Evolutionary conservation across 2,113 vertebrate genomes (phyloP), one percentile per base, ranked within the genome.

Genomic region (Zeus faber): DNA sequence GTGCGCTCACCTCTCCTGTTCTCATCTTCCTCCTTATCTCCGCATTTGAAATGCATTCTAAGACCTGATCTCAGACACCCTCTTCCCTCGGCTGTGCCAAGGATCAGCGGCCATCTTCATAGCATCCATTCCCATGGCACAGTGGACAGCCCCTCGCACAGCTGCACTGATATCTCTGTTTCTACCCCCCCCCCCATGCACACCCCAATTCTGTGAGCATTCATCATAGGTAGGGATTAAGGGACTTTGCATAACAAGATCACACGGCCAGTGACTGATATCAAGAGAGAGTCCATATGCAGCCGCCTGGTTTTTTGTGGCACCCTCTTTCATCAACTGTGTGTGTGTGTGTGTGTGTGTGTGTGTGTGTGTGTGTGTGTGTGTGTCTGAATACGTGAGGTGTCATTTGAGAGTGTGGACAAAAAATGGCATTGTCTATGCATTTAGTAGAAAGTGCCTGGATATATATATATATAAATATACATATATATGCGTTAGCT

Each of bases 241-340:
- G 92, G 91, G 96, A 93, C 90, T 98, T 97, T 97, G 93, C 95
- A 98, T 98, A 98, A 98, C 96, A 95, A 95, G 94, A 98, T 98
- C 95, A 98, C 94, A 96, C 93, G 93, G 94, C 93, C 95, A 98
- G 92, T 98, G 96, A 94, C 93, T 95, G 95, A 96, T 96, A 98
- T 98, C 95, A 96, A 96, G 95, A 94, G 91, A 93, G 91, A 90
- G 93, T 91, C 94, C 95, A 97, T 97, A 98, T 95, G 96, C 93
- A 95, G 91, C 92, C 91, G 90, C 91, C 92, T 96, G 92, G 91
- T 94, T 95, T 94, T 95, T 90, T 89, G 90, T 91, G 91, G 91
- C 83, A 79, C 74, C 82, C 81, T 77, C 77, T 79, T 83, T 76
- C 76, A 86, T 77, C 74, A 80, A 85, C 79, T 26, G 50, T 23